Conservation (phyloP, 2,888 invertebrate genomes). For the Aleiodes alternator region DNA sequence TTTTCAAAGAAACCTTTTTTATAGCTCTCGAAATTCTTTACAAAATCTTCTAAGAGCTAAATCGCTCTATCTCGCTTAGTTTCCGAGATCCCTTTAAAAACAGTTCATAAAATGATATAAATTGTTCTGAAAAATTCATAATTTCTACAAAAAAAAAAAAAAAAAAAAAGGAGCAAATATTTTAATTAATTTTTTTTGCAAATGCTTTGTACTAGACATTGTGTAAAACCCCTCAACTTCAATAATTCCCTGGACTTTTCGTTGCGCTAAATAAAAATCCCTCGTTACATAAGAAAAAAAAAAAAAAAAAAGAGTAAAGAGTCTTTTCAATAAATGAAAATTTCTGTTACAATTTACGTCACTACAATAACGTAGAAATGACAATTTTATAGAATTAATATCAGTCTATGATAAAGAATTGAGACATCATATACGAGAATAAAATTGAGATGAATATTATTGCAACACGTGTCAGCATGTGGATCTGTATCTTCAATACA, state of each 20-base stretch:
- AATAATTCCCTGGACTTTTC: conserved; percentile 40
- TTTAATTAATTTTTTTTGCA: background rate
- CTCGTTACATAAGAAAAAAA: conserved; percentile 57
- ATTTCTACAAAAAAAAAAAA: background rate
- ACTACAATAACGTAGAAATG: too few relatives aligned
- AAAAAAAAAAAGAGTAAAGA: conserved; percentile 53
- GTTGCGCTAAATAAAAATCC: conserved; percentile 9
- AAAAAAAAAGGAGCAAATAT: background rate
- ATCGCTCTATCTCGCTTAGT: too few relatives aligned
- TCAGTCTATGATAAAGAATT: too few relatives aligned
- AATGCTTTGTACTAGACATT: background rate
- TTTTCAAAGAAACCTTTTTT: too few relatives aligned
- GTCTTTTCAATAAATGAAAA: conserved; percentile 45
- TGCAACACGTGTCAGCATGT: conserved; percentile 25
- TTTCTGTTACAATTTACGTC: too few relatives aligned
- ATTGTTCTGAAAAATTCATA: too few relatives aligned
- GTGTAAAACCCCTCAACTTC: conserved; percentile 42
- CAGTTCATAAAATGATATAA: too few relatives aligned
- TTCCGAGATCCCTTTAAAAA: too few relatives aligned
- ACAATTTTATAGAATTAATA: too few relatives aligned
- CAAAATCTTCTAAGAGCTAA: too few relatives aligned
- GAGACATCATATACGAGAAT: too few relatives aligned
- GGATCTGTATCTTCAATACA: conserved; percentile 11
- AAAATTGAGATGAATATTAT: conserved; percentile 4
- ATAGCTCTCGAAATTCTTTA: too few relatives aligned